Evolutionary conservation across 2,888 invertebrate genomes (phyloP), one percentile per base, ranked within the genome.

Genomic region (Lathronympha strigana): DNA sequence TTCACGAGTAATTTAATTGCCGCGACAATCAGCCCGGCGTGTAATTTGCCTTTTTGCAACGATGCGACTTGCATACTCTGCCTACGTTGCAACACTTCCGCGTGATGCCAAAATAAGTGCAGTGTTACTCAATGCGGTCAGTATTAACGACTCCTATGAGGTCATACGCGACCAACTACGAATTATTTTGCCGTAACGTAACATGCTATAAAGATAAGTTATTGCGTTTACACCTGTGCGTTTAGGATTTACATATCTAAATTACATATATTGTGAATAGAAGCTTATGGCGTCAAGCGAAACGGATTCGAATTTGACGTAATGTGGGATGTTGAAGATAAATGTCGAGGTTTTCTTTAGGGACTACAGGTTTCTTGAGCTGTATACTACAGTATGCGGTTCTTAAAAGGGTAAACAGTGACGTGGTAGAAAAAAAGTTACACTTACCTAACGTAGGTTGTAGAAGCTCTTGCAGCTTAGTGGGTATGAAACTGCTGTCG

Each of bases 81-180:
- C 49, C 33, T 40, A 23, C 50, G 15, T 64, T 51, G 58, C 33
- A 54, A 54, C 61, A 66, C 51, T 66, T 66, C 66, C 66, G 54
- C 19, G 19, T 64, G 66, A 66, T 66, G 54, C 66, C 60, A 66
- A 66, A 66, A 66, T 66, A 66, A 66, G 60, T 66, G 66, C 61
- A 66, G 60, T 53, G 47, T 66, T 66, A 49, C 66, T 6, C 54
- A 66, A 60, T 33, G 49, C 21, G 45, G 60, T 53, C 36, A 53
- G 50, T 19, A 43, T 60, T 64, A 53, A 60, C 54, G 33, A 28
- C 43, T 40, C 33, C 43, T 60, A 47, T 53, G 51, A 45, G 33
- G 45, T 60, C 45, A 66, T 47, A 47, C n/a, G 47, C 38, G 54
- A 57, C 49, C 28, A 49, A 54, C 66, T 66, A 49, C 3, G 23